These are phyloP conservation scores for Phytoseiulus persimilis DNA, from an alignment of 2,888 invertebrate genomes.

Conservation along the genomic window DNA sequence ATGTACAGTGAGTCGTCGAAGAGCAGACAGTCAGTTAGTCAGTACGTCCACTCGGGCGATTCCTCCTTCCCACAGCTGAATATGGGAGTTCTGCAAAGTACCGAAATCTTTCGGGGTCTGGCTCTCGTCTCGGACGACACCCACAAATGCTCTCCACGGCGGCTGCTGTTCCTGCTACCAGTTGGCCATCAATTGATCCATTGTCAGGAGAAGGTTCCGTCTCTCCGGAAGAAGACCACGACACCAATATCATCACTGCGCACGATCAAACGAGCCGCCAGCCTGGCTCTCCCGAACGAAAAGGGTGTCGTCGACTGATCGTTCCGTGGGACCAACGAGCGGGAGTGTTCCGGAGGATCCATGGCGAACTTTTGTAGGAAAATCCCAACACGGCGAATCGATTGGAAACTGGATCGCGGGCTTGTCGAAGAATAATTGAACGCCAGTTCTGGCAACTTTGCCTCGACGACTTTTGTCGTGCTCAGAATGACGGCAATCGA, in stretches of 20 bases:
- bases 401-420: no score
- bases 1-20: background rate
- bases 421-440: no score
- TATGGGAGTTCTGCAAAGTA: conserved; percentile 5
- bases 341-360: background rate
- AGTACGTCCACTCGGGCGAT: background rate
- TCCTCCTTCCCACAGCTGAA: background rate
- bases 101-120: background rate
- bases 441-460: no score
- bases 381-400: no score
- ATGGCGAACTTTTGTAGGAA: background rate
- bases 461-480: no score
- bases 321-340: background rate
- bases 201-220: background rate
- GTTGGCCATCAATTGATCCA: background rate
- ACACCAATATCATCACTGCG: background rate
- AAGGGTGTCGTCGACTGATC: background rate
- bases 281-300: background rate
- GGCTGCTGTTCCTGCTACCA: background rate
- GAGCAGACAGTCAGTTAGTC: background rate
- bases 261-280: background rate
- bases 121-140: background rate
- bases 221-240: background rate
- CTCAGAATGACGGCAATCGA: no score
- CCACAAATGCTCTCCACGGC: background rate